phyloP scores from a whole-genome alignment of 2,888 invertebrate species.

The Sesia apiformis region DNA sequence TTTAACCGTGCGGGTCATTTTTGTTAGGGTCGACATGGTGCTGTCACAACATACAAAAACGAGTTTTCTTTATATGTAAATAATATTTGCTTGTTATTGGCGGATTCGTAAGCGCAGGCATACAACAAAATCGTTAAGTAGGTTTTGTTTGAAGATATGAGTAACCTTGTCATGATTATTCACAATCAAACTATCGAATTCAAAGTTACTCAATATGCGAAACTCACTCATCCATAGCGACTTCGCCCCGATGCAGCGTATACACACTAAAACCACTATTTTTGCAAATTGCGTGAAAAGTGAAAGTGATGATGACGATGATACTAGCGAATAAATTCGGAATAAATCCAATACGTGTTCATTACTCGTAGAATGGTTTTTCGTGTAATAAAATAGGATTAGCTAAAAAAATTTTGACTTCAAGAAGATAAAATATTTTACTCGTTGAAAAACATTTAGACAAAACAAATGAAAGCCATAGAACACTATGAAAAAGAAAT shows the following conservation, averaged over 20 bases:
- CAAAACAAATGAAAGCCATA: constrained; percentile 70
- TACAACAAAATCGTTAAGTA: constrained; percentile 37
- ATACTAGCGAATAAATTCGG: constrained; percentile 71
- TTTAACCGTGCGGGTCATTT: constrained; percentile 81
- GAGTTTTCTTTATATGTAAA: not conserved
- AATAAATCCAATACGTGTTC: constrained; percentile 73
- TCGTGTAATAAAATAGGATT: constrained; percentile 57
- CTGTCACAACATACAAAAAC: constrained; percentile 29
- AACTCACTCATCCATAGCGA: constrained; percentile 73
- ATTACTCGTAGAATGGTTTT: constrained; percentile 66
- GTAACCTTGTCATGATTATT: constrained; percentile 52
- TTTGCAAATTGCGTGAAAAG: constrained; percentile 63
- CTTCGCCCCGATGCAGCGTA: constrained; percentile 40
- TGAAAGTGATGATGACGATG: constrained; percentile 74
- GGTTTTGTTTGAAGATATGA: constrained; percentile 35
- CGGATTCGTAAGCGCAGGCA: constrained; percentile 7
- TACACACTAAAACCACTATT: constrained; percentile 54
- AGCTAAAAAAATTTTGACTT: constrained; percentile 69
- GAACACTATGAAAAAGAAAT: constrained; percentile 69
- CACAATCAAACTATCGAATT: constrained; percentile 40
- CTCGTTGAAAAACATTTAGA: constrained; percentile 66
- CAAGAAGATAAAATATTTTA: constrained; percentile 59
- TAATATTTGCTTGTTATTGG: not conserved
- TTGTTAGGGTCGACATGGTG: constrained; percentile 75
- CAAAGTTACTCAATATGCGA: constrained; percentile 31